phyloP scores from a whole-genome alignment of 1,140 invertebrate genomes.

The Sycophaga agraensis region DNA sequence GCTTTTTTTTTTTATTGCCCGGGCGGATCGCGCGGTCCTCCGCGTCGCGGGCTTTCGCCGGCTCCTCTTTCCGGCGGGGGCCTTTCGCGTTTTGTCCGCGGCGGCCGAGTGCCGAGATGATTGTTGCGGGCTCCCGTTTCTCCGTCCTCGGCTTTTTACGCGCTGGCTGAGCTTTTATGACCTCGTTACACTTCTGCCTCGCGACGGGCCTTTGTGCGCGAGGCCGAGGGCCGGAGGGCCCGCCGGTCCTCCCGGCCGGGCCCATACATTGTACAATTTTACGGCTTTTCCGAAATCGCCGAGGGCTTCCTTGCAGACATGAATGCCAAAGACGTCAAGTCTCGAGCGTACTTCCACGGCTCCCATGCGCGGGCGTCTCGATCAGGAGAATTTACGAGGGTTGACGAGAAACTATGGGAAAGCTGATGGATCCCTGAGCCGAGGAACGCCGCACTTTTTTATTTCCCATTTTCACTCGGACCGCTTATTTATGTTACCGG shows the following conservation, averaged over 20 bases:
- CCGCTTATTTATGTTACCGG: no score
- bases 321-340: not conserved
- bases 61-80: no score
- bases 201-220: no score
- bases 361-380: not conserved
- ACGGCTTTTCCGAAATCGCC: conserved; percentile 13
- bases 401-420: not conserved
- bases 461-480: no score
- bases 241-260: no score
- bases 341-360: not conserved
- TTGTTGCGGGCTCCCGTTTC: conserved; percentile 2
- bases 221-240: no score
- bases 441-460: no score
- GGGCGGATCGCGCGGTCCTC: no score
- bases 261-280: conserved; percentile 20
- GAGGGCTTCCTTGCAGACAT: no score
- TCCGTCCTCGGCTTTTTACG: not conserved
- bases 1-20: no score
- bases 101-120: not conserved
- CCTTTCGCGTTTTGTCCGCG: not conserved
- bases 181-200: conserved; percentile 2
- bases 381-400: no score
- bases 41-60: no score
- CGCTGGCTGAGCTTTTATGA: not conserved
- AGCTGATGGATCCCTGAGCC: not conserved